Base-by-base conservation (phyloP, 2,797 vertebrate species). In the Staurois parvus region DNA sequence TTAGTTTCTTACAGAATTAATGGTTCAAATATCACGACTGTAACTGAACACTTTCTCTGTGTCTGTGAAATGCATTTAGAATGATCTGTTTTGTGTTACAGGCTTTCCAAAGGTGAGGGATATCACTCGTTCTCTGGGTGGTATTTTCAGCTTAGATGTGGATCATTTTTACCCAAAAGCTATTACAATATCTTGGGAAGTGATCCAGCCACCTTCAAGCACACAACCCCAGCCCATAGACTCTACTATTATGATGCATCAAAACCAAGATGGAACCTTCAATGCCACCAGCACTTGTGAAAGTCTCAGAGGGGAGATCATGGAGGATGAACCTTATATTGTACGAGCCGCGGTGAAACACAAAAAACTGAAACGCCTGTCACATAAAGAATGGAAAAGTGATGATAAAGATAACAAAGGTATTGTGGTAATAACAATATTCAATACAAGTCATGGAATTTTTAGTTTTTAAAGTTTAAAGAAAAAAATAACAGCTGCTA, bases 261-360 rank as follows among this genome's bases (percentile, higher is more conserved):
- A 48, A 34, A 83, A 83, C 81, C 81, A 48, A 37, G 72, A 83
- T 21, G 81, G 81, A 37, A 83, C 81, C 37, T 83, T 48, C 24
- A 83, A 75, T n/a, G 81, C 56, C 59, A 83, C 72, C 72, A 83
- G 72, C 81, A 83, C 59, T 13, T 75, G 59, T 26, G 81, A 83
- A 17, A 83, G 62, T 40, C 81, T 83, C 34, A 64, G 81, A 66
- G 81, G 19, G 0, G 32, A 30, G 42, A 59, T 83, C 10, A n/a
- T 1, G 42, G 72, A 45, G 12, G 28, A 24, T 4, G 37, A 75
- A 37, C 28, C 21, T 5, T 83, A 83, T 30, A 12, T 8, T 3
- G 15, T 83, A 1, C 37, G 29, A 6, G 81, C 81, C 26, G 34
- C 19, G 21, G 81, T 83, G 4, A 19, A 10, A 3, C 81, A 83